Base-by-base conservation (phyloP, 2,113 vertebrate species). In the Nansenia antarctica region DNA sequence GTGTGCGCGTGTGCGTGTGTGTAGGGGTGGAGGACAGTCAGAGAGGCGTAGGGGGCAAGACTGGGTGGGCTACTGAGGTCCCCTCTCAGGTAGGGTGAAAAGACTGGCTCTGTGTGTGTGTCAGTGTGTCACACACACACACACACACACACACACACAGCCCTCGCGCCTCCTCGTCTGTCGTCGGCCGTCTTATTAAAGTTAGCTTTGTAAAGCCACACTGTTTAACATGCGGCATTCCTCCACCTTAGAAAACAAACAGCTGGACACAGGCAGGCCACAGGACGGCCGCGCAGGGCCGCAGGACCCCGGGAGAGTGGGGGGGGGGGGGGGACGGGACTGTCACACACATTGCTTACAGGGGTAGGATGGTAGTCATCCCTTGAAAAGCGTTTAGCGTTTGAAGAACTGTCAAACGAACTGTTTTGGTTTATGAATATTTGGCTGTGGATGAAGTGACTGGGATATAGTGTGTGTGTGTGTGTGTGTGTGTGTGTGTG, bases 181-280 rank as follows among this genome's bases (percentile, higher is more conserved):
- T 88, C 85, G 89, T 69, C 83, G 71, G 73, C 29, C 73, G 34
- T 82, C 83, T 86, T 87, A 90, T 90, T 89, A 88, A 90, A 88
- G 83, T 83, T 83, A 78, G 79, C 69, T 83, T 84, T 82, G 78
- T 73, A 82, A 89, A 88, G 77, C 77, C 81, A 63, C 86, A 84
- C 73, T 65, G 67, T 84, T 84, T 73, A 83, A 73, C 81, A 74
- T 67, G 14, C 11, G 62, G 64, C 62, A 84, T 86, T 83, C 78
- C 81, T 81, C 62, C 65, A n/a, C 62, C 68, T 70, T 55, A 63
- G 70, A 83, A 87, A 86, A 87, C 83, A 85, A 91, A 87, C 80
- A 75, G 78, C 73, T 57, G 74, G 72, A 78, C 64, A 42, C 37
- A 49, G 47, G 73, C 24, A 14, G 70, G 62, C 71, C 60, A 27